These are phyloP conservation scores for Trichopria drosophilae DNA, from an alignment of 2,888 invertebrate species.

Conservation along the genomic window DNA sequence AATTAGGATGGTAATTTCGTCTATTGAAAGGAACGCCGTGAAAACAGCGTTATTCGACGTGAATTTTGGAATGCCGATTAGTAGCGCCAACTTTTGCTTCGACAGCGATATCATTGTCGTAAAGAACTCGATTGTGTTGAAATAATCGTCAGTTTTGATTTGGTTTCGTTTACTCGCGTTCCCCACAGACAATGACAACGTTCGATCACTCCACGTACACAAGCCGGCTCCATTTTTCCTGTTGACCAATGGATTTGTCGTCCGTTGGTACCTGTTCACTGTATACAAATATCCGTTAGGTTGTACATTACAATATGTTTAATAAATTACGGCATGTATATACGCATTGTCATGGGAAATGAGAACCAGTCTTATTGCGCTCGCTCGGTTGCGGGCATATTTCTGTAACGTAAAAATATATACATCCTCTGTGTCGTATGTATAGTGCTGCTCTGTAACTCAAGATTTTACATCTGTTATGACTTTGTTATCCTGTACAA, in stretches of 20 bases:
- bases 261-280: slow-evolving; percentile 49
- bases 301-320: slow-evolving; percentile 55
- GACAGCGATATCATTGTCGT: too few species aligned
- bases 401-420: slow-evolving; percentile 60
- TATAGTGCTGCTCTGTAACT: slow-evolving; percentile 60
- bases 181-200: background rate
- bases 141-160: slow-evolving; percentile 25
- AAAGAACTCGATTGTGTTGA: too few species aligned
- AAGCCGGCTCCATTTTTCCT: slow-evolving; percentile 27
- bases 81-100: too few species aligned
- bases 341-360: slow-evolving; percentile 59
- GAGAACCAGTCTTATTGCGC: slow-evolving; percentile 59
- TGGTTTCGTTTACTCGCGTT: background rate
- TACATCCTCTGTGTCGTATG: slow-evolving; percentile 59
- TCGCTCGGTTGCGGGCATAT: slow-evolving; percentile 55
- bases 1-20: slow-evolving; percentile 57
- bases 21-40: slow-evolving; percentile 35
- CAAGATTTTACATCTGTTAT: slow-evolving; percentile 57
- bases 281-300: slow-evolving; percentile 58
- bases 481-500: slow-evolving; percentile 55
- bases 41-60: slow-evolving; percentile 17
- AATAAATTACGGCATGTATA: slow-evolving; percentile 55
- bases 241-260: slow-evolving; percentile 39
- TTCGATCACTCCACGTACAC: too few species aligned
- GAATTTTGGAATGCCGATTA: slow-evolving; percentile 17